Evolutionary conservation across 2,113 vertebrate genomes (phyloP).

Genomic region (Ifrita kowaldi): DNA sequence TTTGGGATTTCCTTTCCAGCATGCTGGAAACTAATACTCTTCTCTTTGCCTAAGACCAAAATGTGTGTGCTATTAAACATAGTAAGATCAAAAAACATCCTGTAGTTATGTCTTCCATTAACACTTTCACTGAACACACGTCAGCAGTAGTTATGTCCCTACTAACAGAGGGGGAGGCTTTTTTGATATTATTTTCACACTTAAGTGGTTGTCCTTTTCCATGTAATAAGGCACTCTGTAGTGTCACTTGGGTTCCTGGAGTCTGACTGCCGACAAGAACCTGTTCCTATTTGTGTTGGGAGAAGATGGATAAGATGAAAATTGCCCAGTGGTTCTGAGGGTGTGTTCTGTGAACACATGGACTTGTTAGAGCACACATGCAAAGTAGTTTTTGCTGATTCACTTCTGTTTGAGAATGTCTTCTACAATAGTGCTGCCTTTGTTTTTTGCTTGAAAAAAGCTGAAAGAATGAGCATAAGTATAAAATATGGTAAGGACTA

Average conservation of each 20-base stretch:
- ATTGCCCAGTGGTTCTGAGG: not conserved
- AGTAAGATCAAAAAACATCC: not conserved
- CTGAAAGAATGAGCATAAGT: not conserved
- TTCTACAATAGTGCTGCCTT: not conserved
- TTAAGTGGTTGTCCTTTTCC: not conserved
- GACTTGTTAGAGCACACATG: not conserved
- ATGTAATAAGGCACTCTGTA: not conserved
- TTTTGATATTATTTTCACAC: not conserved
- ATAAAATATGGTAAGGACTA: not conserved
- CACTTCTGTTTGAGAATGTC: not conserved
- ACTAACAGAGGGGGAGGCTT: not conserved
- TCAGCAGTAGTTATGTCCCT: not conserved
- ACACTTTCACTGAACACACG: not conserved
- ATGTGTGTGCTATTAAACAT: not conserved
- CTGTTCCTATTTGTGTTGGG: not conserved
- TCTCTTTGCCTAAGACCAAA: not conserved
- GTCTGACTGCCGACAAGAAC: not conserved
- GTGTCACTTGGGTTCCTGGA: not conserved
- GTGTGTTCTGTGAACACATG: not conserved
- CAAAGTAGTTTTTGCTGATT: not conserved
- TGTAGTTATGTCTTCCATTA: constrained; percentile 5
- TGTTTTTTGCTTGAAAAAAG: not conserved
- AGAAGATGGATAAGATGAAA: not conserved
- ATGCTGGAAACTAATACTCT: not conserved
- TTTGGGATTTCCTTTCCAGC: not conserved